These are phyloP conservation scores for Coilia nasus DNA, from an alignment of 2,797 vertebrate species.

Conservation along the genomic window DNA sequence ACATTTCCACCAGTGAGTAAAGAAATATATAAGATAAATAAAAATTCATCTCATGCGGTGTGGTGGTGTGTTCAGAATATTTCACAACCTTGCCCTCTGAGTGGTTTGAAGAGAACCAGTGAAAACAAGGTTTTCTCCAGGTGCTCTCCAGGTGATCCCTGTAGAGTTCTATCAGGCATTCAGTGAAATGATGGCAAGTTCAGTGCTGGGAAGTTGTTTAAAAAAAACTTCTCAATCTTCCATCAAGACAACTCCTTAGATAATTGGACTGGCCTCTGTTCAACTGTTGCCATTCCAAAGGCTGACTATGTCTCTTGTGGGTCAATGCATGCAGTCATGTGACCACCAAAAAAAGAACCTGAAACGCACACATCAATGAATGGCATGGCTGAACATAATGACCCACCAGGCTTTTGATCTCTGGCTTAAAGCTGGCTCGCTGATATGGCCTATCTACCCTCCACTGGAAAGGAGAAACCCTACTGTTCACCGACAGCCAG, in stretches of 20 bases:
- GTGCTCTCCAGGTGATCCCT: neutral
- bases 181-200: neutral
- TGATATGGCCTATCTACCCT: neutral
- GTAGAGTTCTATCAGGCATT: neutral
- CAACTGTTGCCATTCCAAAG: neutral
- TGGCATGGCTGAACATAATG: neutral
- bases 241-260: neutral
- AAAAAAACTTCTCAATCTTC: neutral
- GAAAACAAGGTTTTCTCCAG: neutral
- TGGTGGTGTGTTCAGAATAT: neutral
- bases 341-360: neutral
- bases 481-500: neutral
- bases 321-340: neutral
- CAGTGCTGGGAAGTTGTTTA: neutral
- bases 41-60: slow-evolving; percentile 2
- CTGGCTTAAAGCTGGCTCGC: neutral
- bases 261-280: neutral
- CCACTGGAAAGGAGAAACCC: neutral
- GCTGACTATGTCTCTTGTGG: neutral
- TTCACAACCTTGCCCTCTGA: neutral
- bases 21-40: slow-evolving; percentile 2
- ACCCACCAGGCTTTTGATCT: neutral
- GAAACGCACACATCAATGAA: neutral
- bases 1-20: neutral
- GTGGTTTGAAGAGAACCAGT: neutral